Base-by-base conservation (phyloP, 2,888 invertebrate species). In the Lamproptera curius region DNA sequence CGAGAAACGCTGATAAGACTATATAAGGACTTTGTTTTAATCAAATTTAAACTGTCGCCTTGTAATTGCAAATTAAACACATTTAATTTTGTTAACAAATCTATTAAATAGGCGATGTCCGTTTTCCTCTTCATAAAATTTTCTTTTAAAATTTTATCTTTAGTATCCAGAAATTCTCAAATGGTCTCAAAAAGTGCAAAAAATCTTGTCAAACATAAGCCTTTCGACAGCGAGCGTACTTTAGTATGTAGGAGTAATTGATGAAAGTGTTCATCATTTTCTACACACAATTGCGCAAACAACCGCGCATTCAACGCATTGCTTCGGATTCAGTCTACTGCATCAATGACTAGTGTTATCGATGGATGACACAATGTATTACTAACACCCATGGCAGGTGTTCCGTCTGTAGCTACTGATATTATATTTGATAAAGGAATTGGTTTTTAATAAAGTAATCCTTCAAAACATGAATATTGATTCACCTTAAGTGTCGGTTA, bases 71-170 rank as follows among this genome's bases (percentile, higher is more conserved):
- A 10, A 28, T 28, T 28, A 28, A 54, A 39, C 10, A 41, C 14
- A 53, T 52, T 52, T 41, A 50, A 38, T 52, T 52, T 53, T 50
- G 44, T 49, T 31, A 50, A 53, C 50, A 50, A 53, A 45, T 52
- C 50, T 50, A 46, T 53, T 37, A 52, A 51, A 46, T 53, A 55
- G 43, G 52, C 51, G 17, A 55, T 51, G 73, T 70, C 71, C 70
- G 71, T 60, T 66, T 67, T 67, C 70, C 70, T 73, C 69, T 76
- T 69, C 65, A 71, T 75, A 20, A 38, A 38, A 20, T 38, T 36
- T 36, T 36, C 16, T 36, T 20, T 20, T 20, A 20, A n/a, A n/a
- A 20, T 20, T 20, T 20, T 20, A 20, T 20, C 20, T 35, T 38
- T 20, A 20, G 13, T 13, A 20, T 20, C 20, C 20, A 20, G 20